These are phyloP conservation scores for Bettongia penicillata DNA, from an alignment of 2,113 vertebrate genomes.

Conservation along the genomic window DNA sequence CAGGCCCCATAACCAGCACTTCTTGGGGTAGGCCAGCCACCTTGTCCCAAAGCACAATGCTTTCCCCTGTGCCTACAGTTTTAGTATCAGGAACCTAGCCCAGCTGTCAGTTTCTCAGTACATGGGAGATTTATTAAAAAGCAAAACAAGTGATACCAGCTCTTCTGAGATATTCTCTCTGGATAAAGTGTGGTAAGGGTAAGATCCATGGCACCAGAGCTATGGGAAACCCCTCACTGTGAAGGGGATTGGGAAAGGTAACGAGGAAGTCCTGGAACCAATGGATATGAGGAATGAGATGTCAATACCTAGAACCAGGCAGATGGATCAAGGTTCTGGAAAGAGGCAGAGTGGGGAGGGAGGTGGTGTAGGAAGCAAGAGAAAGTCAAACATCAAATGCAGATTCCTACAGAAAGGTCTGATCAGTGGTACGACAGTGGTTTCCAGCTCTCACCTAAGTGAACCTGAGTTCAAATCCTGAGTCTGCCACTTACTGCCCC, in stretches of 20 bases:
- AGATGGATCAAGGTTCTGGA: background rate
- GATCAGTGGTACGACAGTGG: background rate
- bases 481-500: background rate
- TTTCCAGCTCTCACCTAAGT: background rate
- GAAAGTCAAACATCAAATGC: background rate
- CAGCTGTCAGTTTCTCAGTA: background rate
- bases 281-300: background rate
- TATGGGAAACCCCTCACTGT: background rate
- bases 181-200: background rate
- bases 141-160: background rate
- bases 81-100: background rate
- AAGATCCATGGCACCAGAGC: background rate
- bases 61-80: background rate
- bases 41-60: background rate
- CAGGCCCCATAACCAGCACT: background rate
- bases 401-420: background rate
- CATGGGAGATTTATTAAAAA: background rate
- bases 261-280: background rate
- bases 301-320: background rate
- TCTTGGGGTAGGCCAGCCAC: background rate
- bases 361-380: background rate
- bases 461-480: background rate
- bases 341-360: background rate
- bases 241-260: background rate
- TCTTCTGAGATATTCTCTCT: background rate